phyloP scores from a whole-genome alignment of 2,113 vertebrate genomes.

The Madoqua kirkii region DNA sequence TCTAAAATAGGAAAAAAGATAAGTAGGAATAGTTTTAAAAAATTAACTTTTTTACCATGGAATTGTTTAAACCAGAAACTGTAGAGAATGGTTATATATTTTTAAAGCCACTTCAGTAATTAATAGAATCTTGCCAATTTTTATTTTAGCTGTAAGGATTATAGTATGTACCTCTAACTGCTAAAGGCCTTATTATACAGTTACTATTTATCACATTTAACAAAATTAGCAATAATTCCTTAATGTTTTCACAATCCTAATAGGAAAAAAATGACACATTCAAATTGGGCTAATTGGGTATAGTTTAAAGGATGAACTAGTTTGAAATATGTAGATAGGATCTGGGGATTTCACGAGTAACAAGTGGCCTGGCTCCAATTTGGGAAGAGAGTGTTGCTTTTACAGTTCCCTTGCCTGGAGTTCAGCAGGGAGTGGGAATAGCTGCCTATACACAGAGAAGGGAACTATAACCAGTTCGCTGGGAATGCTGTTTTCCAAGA shows the following conservation, averaged over 20 bases:
- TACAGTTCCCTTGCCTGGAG: rapidly evolving
- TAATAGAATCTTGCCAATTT: neutral
- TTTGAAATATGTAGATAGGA: neutral
- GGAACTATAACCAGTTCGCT: neutral
- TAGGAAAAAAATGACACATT: neutral
- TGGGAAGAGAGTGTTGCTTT: neutral
- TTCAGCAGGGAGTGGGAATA: neutral
- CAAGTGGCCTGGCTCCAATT: neutral
- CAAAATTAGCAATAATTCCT: neutral
- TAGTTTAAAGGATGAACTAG: neutral
- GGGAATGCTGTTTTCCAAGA: neutral
- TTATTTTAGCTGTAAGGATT: neutral
- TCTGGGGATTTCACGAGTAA: neutral
- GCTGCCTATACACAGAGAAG: neutral
- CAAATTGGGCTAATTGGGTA: neutral
- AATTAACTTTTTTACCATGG: neutral
- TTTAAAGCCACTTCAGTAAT: neutral
- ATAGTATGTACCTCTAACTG: neutral
- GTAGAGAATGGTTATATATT: neutral
- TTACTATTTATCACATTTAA: neutral
- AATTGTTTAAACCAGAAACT: neutral
- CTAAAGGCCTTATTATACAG: neutral
- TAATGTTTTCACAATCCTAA: neutral
- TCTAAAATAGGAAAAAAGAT: neutral
- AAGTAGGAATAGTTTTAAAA: neutral